These are phyloP conservation scores for Polypedilum pembai DNA, from an alignment of 1,140 invertebrate species.

Conservation along the genomic window DNA sequence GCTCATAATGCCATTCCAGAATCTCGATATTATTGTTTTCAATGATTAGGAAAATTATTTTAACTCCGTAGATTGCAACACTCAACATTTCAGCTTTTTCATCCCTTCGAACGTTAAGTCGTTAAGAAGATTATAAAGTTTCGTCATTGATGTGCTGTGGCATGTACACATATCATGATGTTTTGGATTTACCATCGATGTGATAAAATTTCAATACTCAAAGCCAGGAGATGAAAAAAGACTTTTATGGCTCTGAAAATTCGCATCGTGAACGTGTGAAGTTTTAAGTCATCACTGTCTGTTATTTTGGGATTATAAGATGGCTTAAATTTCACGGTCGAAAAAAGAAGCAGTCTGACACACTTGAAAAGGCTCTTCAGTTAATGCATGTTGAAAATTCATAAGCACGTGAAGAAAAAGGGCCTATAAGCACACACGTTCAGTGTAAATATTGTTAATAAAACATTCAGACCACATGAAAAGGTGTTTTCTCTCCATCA, in stretches of 20 bases:
- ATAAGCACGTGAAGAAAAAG: too few relatives aligned
- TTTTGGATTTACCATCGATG: background rate
- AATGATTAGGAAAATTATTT: background rate
- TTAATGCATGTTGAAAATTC: too few relatives aligned
- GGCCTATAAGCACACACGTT: too few relatives aligned
- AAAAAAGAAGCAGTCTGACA: too few relatives aligned
- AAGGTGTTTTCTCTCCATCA: too few relatives aligned
- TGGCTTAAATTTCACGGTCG: background rate
- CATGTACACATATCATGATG: background rate
- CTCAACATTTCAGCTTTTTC: background rate
- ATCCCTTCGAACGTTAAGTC: background rate
- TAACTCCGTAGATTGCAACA: background rate
- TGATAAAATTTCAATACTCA: background rate
- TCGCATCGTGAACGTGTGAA: background rate
- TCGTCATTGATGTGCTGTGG: background rate
- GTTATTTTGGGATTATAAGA: too few relatives aligned
- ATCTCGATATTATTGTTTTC: background rate
- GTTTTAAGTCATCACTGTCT: too few relatives aligned
- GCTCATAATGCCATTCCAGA: background rate
- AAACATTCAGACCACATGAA: too few relatives aligned
- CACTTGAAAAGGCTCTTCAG: too few relatives aligned
- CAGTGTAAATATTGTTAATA: too few relatives aligned
- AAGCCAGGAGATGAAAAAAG: background rate
- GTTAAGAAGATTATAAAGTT: slow-evolving; percentile 19
- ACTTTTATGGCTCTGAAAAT: background rate